A percentile compares a stretch with the other conserved stretches of the same genome.
Conservation (phyloP, 2,797 vertebrate species). For the Brachyalestes nurse region DNA sequence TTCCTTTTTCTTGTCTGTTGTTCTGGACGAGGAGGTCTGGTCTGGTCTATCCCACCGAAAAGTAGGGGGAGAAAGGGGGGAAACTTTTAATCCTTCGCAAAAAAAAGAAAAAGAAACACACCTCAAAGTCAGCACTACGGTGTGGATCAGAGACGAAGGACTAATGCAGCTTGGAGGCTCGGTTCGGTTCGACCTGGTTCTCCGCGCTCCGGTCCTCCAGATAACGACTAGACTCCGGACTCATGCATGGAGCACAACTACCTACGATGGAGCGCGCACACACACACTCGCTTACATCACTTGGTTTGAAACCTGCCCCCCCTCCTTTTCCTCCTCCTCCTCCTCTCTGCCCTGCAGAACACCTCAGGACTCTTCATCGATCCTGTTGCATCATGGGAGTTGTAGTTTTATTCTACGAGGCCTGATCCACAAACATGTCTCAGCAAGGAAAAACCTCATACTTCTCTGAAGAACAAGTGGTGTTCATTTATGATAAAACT, state of each 20-base stretch:
- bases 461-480: no score
- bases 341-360: constrained; percentile 59
- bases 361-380: constrained; percentile 61
- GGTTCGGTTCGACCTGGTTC: no score
- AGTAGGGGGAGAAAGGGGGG: not conserved
- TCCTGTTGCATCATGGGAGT: constrained; percentile 68
- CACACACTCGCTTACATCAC: constrained; percentile 55
- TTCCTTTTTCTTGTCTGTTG: constrained; percentile 12
- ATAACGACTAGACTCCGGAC: constrained; percentile 66
- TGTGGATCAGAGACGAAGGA: no score
- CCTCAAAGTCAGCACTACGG: no score
- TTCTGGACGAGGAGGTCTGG: constrained; percentile 24
- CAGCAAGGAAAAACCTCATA: no score
- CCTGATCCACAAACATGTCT: no score
- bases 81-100: constrained; percentile 38
- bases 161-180: no score
- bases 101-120: not conserved
- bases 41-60: not conserved
- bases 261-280: constrained; percentile 9
- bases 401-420: constrained; percentile 52
- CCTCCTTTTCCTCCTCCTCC: constrained; percentile 30
- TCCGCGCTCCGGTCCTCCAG: not conserved
- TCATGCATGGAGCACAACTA: constrained; percentile 58
- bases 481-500: no score
- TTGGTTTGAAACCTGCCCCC: constrained; percentile 66